Percentiles rank a stretch among this genome's conserved stretches.
These are phyloP conservation scores for Epistrophe grossulariae DNA, from an alignment of 2,888 invertebrate species.

Conservation along the genomic window DNA sequence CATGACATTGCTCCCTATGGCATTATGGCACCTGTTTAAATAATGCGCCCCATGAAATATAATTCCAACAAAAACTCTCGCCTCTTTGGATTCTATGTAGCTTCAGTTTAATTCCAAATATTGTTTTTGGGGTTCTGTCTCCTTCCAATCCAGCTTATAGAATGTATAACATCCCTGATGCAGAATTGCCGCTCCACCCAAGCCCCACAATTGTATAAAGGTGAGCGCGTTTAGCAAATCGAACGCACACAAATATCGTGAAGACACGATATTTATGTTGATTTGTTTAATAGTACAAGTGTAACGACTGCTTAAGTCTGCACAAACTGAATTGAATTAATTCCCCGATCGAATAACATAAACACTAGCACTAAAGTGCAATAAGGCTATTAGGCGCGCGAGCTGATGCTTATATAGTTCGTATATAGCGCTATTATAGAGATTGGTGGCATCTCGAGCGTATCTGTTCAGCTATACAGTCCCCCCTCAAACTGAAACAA, in stretches of 20 bases:
- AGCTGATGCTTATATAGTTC: constrained; percentile 35
- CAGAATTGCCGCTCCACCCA: neutral
- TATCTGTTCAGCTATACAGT: neutral
- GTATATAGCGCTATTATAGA: neutral
- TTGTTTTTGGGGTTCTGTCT: neutral
- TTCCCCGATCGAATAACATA: constrained; percentile 75
- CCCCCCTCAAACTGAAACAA: constrained; percentile 5
- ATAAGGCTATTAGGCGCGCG: constrained; percentile 72
- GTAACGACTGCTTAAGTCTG: constrained; percentile 75
- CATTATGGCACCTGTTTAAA: too few species aligned
- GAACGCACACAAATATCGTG: constrained; percentile 68
- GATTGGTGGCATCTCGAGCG: constrained; percentile 63
- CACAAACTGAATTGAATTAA: constrained; percentile 72
- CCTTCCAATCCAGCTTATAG: neutral
- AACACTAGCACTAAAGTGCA: constrained; percentile 75
- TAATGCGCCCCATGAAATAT: too few species aligned
- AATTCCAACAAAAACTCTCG: too few species aligned
- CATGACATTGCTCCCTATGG: too few species aligned
- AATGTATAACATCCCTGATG: constrained; percentile 17
- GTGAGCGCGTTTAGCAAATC: constrained; percentile 64
- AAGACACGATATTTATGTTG: constrained; percentile 76
- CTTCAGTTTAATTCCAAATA: neutral
- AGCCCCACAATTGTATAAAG: constrained; percentile 24
- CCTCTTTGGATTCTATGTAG: neutral
- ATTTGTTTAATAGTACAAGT: constrained; percentile 76